These are phyloP conservation scores for Carposina sasakii DNA, from an alignment of 1,140 invertebrate species.

Conservation along the genomic window DNA sequence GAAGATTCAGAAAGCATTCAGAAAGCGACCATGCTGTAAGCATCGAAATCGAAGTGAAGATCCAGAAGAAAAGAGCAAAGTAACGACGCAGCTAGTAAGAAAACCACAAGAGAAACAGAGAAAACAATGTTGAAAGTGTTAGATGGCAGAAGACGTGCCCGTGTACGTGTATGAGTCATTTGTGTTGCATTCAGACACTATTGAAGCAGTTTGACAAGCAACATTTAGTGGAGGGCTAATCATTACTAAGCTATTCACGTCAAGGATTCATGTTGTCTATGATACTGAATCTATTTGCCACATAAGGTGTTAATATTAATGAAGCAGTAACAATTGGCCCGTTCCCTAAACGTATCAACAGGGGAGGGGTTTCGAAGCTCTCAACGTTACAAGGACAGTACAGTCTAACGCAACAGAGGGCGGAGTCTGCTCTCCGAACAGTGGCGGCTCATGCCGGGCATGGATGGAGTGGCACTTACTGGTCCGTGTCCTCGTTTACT, in stretches of 20 bases:
- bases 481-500: constrained; percentile 95
- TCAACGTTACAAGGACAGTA: constrained; percentile 45
- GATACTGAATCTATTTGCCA: too few species aligned
- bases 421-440: constrained; percentile 52
- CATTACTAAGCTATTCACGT: too few species aligned
- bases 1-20: constrained; percentile 16
- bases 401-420: constrained; percentile 49
- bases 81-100: constrained; percentile 19
- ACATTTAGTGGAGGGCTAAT: constrained; percentile 18
- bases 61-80: constrained; percentile 14
- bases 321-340: too few species aligned
- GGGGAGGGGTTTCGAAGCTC: constrained; percentile 22
- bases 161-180: too few species aligned
- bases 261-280: too few species aligned
- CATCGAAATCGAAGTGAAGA: constrained; percentile 26
- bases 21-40: constrained; percentile 33
- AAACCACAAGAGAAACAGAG: too few species aligned
- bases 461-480: constrained; percentile 82
- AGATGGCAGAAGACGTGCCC: too few species aligned
- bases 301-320: too few species aligned
- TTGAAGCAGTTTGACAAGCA: constrained; percentile 24
- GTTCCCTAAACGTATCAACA: too few species aligned
- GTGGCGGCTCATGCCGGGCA: constrained; percentile 54
- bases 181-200: constrained; percentile 17
- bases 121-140: too few species aligned